phyloP scores from a whole-genome alignment of 2,888 invertebrate species.

The Drosophila vallismaia region DNA sequence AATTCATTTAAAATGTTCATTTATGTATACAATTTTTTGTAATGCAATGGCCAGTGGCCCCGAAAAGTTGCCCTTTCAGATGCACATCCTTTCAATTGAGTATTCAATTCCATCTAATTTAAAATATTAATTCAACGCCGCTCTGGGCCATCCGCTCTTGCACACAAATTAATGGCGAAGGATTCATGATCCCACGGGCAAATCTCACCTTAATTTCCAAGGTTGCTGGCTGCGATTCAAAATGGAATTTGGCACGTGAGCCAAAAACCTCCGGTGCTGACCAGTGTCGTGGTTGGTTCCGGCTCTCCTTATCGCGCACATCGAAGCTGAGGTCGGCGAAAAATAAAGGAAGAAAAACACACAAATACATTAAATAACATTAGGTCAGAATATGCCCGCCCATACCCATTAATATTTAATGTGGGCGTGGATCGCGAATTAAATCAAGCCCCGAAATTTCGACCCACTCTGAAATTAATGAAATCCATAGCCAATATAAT shows the following conservation, averaged over 20 bases:
- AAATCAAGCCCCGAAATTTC: slow-evolving; percentile 30
- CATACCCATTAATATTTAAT: slow-evolving; percentile 38
- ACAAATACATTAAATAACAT: slow-evolving; percentile 49
- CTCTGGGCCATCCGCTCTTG: neutral
- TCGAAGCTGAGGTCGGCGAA: slow-evolving; percentile 88
- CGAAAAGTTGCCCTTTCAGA: slow-evolving; percentile 12
- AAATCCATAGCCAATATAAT: slow-evolving; percentile 59
- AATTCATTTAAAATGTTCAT: slow-evolving; percentile 28
- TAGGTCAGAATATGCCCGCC: slow-evolving; percentile 14
- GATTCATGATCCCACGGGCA: slow-evolving; percentile 9
- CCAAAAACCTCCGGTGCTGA: slow-evolving; percentile 94
- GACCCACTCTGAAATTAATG: slow-evolving; percentile 43
- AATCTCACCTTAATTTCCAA: slow-evolving; percentile 87
- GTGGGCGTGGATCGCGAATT: slow-evolving; percentile 34
- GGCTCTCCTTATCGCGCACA: slow-evolving; percentile 92
- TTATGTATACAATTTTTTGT: neutral
- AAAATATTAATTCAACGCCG: slow-evolving; percentile 16
- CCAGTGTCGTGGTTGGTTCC: slow-evolving; percentile 91
- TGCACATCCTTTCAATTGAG: slow-evolving; percentile 26
- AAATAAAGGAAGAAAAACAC: slow-evolving; percentile 9
- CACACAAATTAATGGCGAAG: slow-evolving; percentile 14
- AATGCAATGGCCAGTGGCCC: slow-evolving; percentile 22
- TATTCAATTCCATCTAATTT: slow-evolving; percentile 36
- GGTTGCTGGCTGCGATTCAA: slow-evolving; percentile 91
- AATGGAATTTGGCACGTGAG: slow-evolving; percentile 92